phyloP scores from a whole-genome alignment of 2,797 vertebrate genomes.

The Anguilla obscura region DNA sequence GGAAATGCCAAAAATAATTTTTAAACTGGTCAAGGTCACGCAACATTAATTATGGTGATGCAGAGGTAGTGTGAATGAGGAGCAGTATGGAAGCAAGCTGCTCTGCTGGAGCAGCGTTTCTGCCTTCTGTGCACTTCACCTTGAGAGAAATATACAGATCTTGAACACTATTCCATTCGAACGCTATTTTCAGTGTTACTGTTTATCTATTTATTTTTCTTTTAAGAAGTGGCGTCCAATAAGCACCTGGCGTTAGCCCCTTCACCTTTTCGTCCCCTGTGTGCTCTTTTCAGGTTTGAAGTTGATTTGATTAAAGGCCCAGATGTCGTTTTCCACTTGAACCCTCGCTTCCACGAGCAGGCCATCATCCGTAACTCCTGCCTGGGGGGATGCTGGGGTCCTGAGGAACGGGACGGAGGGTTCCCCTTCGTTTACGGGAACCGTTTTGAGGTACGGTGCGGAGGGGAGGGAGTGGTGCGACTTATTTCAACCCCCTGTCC shows the following conservation, averaged over 20 bases:
- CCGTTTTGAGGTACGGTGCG: slow-evolving; percentile 83
- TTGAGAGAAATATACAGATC: neutral
- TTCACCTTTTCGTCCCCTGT: neutral
- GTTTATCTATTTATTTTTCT: neutral
- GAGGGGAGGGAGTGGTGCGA: neutral
- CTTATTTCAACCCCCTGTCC: neutral
- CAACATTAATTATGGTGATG: neutral
- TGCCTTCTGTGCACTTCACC: neutral
- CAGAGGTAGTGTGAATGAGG: neutral
- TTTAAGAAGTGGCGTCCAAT: neutral
- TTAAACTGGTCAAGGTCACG: neutral
- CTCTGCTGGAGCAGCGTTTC: neutral
- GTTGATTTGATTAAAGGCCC: slow-evolving; percentile 81
- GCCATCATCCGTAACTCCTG: slow-evolving; percentile 82
- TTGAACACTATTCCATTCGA: neutral
- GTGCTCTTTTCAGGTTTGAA: slow-evolving; percentile 68
- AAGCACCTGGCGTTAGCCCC: neutral
- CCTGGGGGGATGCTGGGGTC: slow-evolving; percentile 78
- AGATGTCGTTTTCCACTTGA: slow-evolving; percentile 88
- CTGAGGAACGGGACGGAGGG: slow-evolving; percentile 78
- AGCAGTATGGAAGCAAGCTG: neutral
- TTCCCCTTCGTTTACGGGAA: slow-evolving; percentile 81
- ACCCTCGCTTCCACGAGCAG: slow-evolving; percentile 85
- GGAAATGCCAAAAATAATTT: neutral
- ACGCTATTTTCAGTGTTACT: neutral